Percentiles rank a stretch among this genome's conserved stretches.
Conservation (phyloP, 2,888 invertebrate species). For the Acanthosepion lycidas region DNA sequence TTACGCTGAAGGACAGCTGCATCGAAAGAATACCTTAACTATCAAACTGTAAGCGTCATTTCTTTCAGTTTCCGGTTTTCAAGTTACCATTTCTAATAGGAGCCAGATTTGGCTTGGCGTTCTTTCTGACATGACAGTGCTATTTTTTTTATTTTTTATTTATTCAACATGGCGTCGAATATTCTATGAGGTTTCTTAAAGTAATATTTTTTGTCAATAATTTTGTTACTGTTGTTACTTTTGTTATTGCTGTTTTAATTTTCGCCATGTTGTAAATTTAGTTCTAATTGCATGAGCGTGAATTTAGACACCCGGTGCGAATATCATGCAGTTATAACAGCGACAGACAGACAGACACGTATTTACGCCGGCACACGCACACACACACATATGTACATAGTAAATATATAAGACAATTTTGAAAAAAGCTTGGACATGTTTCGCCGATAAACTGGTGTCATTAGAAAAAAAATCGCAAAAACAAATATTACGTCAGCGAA, state of each 20-base stretch:
- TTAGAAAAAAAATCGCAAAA: no score
- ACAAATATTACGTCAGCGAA: no score
- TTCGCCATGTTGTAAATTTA: neutral
- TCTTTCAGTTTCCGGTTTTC: neutral
- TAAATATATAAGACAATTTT: no score
- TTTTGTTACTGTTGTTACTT: neutral
- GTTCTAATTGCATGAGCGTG: no score
- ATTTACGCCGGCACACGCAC: no score
- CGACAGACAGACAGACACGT: no score
- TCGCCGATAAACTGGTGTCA: no score
- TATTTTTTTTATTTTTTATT: neutral
- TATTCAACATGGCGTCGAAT: slow-evolving; percentile 3
- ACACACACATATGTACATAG: no score
- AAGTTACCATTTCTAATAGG: neutral
- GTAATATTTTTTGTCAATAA: neutral
- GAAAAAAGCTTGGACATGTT: no score
- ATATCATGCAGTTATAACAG: no score
- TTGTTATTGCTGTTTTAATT: neutral
- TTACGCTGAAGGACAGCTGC: slow-evolving; percentile 12
- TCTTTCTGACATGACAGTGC: neutral
- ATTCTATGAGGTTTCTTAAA: neutral
- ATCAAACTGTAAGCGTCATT: neutral
- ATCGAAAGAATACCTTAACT: neutral
- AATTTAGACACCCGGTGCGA: no score
- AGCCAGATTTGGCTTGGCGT: neutral